Evolutionary conservation across 1,140 invertebrate genomes (phyloP), one percentile per base, ranked within the genome.

Genomic region (Drosophila obscura): DNA sequence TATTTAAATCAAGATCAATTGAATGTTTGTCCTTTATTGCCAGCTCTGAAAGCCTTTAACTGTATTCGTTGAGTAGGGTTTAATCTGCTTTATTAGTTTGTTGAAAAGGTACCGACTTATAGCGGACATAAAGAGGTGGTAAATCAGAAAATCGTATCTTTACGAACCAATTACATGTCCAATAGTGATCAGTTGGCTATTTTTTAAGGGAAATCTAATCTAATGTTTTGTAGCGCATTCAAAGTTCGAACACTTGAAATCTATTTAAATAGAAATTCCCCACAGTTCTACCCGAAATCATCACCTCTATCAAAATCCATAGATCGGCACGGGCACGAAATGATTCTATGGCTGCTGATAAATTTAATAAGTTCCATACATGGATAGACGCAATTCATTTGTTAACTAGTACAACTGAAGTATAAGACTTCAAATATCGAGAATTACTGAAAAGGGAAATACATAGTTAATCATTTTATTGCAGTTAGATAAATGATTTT

Each of bases 391-490:
- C 15, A 39, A 66, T 63, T 11, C 39, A 62, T 73, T 72, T 48
- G 31, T 26, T 46, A 53, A 69, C 7, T n/a, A n/a, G n/a, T n/a
- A n/a, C 16, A 16, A 16, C 24, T 24, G 39, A 8, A 50, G 31
- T 41, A 62, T 72, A 71, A 55, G 19, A 4, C 15, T 53, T 22
- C 15, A 53, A 28, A 28, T 52, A 22, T 53, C 44, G 24, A 31
- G 22, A 71, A 61, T 49, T 15, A 26, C 5, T 31, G 19, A 22
- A 15, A 24, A 13, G 24, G 8, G 16, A 48, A 26, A 26, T n/a
- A 53, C 51, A 26, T 53, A 15, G 26, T 31, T 55, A 67, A 55
- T 66, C 39, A 15, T 15, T 67, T 68, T 63, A 67, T 56, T 67
- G 39, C 15, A 24, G 9, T 26, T 48, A 50, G 31, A 50, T 11